phyloP scores from a whole-genome alignment of 2,113 vertebrate genomes.

The Ctenodactylus gundi region DNA sequence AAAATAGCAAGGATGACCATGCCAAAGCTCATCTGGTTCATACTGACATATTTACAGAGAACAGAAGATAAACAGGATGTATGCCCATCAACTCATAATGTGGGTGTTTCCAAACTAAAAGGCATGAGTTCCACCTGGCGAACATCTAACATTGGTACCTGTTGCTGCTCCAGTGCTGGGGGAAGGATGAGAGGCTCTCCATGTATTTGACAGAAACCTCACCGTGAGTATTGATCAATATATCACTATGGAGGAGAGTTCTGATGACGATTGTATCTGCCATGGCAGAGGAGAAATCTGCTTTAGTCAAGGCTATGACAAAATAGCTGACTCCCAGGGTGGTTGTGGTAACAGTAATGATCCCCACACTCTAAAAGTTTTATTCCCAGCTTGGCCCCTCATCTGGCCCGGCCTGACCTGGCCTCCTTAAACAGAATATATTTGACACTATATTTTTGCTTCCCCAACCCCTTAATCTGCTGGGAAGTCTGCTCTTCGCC shows the following conservation, averaged over 20 bases:
- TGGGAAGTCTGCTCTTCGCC: conserved; percentile 50
- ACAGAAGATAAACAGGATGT: conserved; percentile 93
- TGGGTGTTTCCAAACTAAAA: conserved; percentile 93
- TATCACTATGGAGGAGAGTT: conserved; percentile 88
- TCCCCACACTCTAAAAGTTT: conserved; percentile 54
- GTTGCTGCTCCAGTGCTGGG: conserved; percentile 89
- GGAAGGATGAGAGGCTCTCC: conserved; percentile 89
- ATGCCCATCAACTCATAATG: conserved; percentile 92
- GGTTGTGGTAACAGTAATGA: conserved; percentile 53
- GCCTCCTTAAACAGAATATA: conserved; percentile 53
- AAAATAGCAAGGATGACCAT: not conserved
- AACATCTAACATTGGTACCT: conserved; percentile 91
- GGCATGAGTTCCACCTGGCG: conserved; percentile 92
- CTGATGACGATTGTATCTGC: conserved; percentile 89
- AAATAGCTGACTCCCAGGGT: conserved; percentile 84
- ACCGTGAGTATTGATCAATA: conserved; percentile 90
- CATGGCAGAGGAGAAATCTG: conserved; percentile 89
- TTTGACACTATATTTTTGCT: conserved; percentile 72
- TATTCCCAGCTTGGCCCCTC: conserved; percentile 46
- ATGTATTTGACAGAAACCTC: conserved; percentile 89
- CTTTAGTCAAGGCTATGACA: conserved; percentile 88
- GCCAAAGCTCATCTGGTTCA: conserved; percentile 87
- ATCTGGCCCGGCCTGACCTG: not conserved
- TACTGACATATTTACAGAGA: conserved; percentile 92
- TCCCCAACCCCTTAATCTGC: conserved; percentile 39